phyloP scores from a whole-genome alignment of 2,113 vertebrate genomes.

The Melozone crissalis region DNA sequence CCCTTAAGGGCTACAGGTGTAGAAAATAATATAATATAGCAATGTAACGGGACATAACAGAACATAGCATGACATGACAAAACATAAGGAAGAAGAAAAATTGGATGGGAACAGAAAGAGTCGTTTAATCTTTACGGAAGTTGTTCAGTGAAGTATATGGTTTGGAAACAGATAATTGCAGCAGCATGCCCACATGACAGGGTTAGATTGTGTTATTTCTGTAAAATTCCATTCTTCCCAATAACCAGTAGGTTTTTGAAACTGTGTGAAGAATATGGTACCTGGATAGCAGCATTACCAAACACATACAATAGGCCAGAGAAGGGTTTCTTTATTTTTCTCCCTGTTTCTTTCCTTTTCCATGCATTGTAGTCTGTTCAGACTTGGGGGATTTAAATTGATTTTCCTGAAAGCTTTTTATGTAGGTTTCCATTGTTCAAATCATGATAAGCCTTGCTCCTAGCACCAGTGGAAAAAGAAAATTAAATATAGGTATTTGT shows the following conservation, averaged over 20 bases:
- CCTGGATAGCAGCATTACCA: neutral
- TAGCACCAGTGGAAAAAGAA: neutral
- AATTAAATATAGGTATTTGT: neutral
- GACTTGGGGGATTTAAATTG: slow-evolving; percentile 8
- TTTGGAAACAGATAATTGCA: neutral
- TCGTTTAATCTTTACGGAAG: neutral
- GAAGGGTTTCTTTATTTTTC: neutral
- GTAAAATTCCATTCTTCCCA: neutral
- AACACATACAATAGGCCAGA: neutral
- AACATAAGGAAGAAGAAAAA: neutral
- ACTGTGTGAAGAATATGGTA: neutral
- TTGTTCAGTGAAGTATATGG: neutral
- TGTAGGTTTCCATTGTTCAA: slow-evolving; percentile 12
- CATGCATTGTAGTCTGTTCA: neutral
- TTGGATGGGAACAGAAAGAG: neutral
- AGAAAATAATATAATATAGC: slow-evolving; percentile 14
- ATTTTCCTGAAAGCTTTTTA: slow-evolving; percentile 5
- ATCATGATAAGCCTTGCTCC: neutral
- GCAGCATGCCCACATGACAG: fast-evolving
- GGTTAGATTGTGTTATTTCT: neutral
- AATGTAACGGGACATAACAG: neutral
- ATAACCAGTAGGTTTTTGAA: neutral
- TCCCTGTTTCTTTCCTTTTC: neutral
- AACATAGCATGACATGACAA: neutral
- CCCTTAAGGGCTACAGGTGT: neutral